Conservation (phyloP, 2,113 vertebrate species). For the Albula goreensis region DNA sequence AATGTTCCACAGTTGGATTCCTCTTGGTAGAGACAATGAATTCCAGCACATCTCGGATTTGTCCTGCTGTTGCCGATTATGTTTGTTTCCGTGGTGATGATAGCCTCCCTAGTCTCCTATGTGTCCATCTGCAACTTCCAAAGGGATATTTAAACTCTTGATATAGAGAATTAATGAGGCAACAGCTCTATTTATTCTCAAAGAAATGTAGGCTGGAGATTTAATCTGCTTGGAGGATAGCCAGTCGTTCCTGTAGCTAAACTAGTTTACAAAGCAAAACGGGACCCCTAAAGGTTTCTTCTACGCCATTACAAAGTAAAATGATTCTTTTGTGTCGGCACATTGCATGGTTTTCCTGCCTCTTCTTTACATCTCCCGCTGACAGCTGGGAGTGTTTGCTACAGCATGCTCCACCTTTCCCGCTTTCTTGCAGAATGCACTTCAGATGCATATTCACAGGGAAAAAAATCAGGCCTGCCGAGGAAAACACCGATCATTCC, state of each 20-base stretch:
- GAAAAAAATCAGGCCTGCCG: neutral
- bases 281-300: constrained; percentile 39
- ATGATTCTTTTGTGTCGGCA: constrained; percentile 32
- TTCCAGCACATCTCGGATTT: neutral
- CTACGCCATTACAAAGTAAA: constrained; percentile 42
- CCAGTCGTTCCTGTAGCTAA: constrained; percentile 16
- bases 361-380: constrained; percentile 26
- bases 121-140: constrained; percentile 25
- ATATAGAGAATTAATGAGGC: constrained; percentile 41
- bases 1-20: neutral
- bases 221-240: constrained; percentile 44
- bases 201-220: constrained; percentile 34
- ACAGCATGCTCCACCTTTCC: neutral
- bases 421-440: neutral
- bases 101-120: neutral
- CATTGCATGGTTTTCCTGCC: constrained; percentile 26
- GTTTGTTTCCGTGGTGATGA: constrained; percentile 5
- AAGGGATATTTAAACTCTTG: constrained; percentile 41
- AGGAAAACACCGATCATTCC: neutral
- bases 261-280: constrained; percentile 37
- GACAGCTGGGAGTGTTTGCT: constrained; percentile 1
- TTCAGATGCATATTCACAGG: neutral
- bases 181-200: constrained; percentile 46
- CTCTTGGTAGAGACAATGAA: neutral
- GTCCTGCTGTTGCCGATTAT: neutral